Base-by-base conservation (phyloP, 30 jellyfish, hydroid and myxozoan genomes). In the Aurelia aurita region DNA sequence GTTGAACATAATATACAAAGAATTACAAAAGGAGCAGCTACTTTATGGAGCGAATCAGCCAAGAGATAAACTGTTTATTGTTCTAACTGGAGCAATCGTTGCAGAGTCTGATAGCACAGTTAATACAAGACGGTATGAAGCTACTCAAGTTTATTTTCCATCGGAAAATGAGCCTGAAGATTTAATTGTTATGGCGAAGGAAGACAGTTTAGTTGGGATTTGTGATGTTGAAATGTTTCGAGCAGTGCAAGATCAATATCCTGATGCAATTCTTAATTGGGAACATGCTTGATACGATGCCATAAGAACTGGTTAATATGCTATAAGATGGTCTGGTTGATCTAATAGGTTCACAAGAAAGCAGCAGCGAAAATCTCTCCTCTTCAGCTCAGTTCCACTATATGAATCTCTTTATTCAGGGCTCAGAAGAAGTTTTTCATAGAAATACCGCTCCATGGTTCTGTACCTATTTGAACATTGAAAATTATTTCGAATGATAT, bases 181-280 rank as follows among this genome's bases (percentile, higher is more conserved):
- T 31, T 69, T 82, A 3, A 21, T 7, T 23, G 28, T 69, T 28
- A 57, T 35, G 28, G 78, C 86, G 8, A 47, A 20, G 43, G 62
- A 70, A 58, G 92, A 82, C 5, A 28, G 86, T 14, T 14, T 82
- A 7, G 65, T 82, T n/a, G 92, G 92, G 27, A 54, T 82, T 22
- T 16, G 58, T 70, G 72, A 43, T 61, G 77, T 32, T 9, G 28
- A 53, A 39, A 28, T 79, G 11, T 54, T 82, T 26, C 62, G 58
- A 31, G 57, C 44, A 1, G 80, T 75, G 43, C 86, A 69, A 18
- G 80, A 82, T 39, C 63, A 68, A 5, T 82, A 82, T 59, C 92
- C 92, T 13, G 92, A 82, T 3, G 85, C 78, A 45, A 63, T 82
- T 11, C 35, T 82, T 43, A 59, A 53, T 29, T 82, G 92, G 92